A percentile compares a stretch with the other conserved stretches of the same genome.
Conservation (phyloP, 2,113 vertebrate species). For the Cottus gobio region DNA sequence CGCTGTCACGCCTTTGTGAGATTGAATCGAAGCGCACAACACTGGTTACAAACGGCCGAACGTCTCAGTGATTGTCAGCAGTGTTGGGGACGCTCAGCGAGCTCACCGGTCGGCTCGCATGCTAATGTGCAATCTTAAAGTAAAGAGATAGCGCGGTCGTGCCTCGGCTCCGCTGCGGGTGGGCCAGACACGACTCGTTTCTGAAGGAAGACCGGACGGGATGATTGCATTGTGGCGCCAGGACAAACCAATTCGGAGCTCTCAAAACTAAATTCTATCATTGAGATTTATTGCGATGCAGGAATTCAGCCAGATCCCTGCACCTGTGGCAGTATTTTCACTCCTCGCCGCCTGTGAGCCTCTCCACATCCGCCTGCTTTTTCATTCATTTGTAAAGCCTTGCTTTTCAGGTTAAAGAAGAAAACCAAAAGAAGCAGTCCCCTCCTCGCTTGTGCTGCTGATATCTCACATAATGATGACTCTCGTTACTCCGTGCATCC, state of each 20-base stretch:
- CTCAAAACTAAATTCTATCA: slow-evolving; percentile 64
- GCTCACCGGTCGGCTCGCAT: slow-evolving; percentile 34
- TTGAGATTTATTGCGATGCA: slow-evolving; percentile 59
- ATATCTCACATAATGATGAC: slow-evolving; percentile 75
- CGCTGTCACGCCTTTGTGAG: slow-evolving; percentile 3
- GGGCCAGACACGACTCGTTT: slow-evolving; percentile 52
- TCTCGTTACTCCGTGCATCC: slow-evolving; percentile 69
- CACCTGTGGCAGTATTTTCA: slow-evolving; percentile 54
- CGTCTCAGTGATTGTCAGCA: slow-evolving; percentile 33
- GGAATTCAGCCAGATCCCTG: slow-evolving; percentile 53
- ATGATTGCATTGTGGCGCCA: slow-evolving; percentile 55
- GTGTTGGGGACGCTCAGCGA: slow-evolving; percentile 3
- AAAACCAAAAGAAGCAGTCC: slow-evolving; percentile 59
- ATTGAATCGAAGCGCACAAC: slow-evolving; percentile 32
- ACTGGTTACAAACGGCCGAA: slow-evolving; percentile 30
- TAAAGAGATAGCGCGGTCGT: slow-evolving; percentile 40
- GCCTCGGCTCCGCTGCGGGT: slow-evolving; percentile 45
- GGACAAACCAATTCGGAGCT: slow-evolving; percentile 51
- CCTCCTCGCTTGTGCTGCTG: slow-evolving; percentile 27
- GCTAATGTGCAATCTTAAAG: slow-evolving; percentile 50
- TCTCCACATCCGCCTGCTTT: not conserved
- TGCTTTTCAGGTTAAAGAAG: slow-evolving; percentile 51
- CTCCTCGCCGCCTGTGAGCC: slow-evolving; percentile 20
- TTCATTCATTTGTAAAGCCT: slow-evolving; percentile 51
- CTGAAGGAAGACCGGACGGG: slow-evolving; percentile 35